A percentile compares a stretch with the other conserved stretches of the same genome.
Conservation (phyloP, 2,888 invertebrate species). For the Caenorhabditis becei region DNA sequence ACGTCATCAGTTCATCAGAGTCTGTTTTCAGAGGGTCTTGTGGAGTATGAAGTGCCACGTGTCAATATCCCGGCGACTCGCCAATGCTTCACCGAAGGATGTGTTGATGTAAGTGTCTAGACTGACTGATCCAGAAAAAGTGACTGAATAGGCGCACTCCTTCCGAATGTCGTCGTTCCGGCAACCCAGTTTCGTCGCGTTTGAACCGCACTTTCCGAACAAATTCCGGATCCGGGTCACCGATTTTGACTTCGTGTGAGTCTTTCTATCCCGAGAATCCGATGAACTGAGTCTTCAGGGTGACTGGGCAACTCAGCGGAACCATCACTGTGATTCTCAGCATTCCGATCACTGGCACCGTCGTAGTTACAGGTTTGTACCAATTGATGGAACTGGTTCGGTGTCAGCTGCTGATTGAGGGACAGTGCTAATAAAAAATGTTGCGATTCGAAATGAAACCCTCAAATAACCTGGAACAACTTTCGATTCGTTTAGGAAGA, state of each 20-base stretch:
- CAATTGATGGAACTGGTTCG: slow-evolving; percentile 30
- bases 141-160: slow-evolving; percentile 66
- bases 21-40: slow-evolving; percentile 75
- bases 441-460: slow-evolving; percentile 16
- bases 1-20: too few species aligned
- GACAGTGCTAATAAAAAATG: slow-evolving; percentile 7
- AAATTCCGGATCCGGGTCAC: slow-evolving; percentile 72
- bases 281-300: slow-evolving; percentile 48
- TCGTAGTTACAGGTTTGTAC: slow-evolving; percentile 67
- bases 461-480: not conserved
- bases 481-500: slow-evolving; percentile 60
- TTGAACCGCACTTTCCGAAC: slow-evolving; percentile 74
- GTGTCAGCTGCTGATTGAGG: slow-evolving; percentile 5
- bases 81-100: slow-evolving; percentile 81
- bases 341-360: slow-evolving; percentile 71
- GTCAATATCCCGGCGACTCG: slow-evolving; percentile 76
- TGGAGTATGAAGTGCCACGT: slow-evolving; percentile 78
- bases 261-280: slow-evolving; percentile 20
- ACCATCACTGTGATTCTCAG: slow-evolving; percentile 72
- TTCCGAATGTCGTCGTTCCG: slow-evolving; percentile 71
- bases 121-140: slow-evolving; percentile 11
- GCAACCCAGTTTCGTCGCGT: slow-evolving; percentile 69
- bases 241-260: slow-evolving; percentile 75
- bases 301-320: slow-evolving; percentile 71
- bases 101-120: slow-evolving; percentile 72